Conservation (phyloP, 2,888 invertebrate genomes). For the Drosophila imparisetae region DNA sequence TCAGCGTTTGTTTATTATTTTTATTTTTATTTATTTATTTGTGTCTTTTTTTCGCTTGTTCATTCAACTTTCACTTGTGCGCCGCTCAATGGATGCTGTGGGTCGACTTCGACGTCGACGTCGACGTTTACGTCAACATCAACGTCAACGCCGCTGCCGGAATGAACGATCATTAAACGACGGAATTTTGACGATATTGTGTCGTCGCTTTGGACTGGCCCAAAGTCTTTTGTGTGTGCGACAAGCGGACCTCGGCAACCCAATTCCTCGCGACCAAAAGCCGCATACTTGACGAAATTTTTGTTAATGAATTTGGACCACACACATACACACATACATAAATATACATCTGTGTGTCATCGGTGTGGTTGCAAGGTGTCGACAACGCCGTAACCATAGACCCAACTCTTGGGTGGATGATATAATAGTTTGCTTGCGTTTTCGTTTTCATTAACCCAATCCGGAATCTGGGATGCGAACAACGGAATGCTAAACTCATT, state of each 20-base stretch:
- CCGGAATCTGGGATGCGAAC: conserved; percentile 49
- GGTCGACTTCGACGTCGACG: conserved; percentile 29
- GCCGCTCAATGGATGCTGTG: conserved; percentile 66
- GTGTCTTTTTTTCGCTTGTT: conserved; percentile 31
- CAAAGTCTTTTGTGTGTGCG: conserved; percentile 28
- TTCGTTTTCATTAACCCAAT: conserved; percentile 67
- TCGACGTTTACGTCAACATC: no score
- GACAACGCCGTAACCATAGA: conserved; percentile 18
- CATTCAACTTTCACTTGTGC: conserved; percentile 73
- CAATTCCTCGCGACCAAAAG: conserved; percentile 53
- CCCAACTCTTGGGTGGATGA: conserved; percentile 44
- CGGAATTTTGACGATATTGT: conserved; percentile 60
- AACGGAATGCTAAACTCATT: conserved; percentile 18
- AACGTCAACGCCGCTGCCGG: conserved; percentile 1
- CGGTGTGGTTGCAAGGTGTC: conserved; percentile 24
- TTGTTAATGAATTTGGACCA: conserved; percentile 79
- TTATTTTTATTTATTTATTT: conserved; percentile 42
- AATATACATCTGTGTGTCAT: not conserved
- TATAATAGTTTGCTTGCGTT: conserved; percentile 55
- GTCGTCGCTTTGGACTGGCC: conserved; percentile 25
- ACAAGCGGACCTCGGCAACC: conserved; percentile 46
- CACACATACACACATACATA: conserved; percentile 29
- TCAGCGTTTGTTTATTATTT: conserved; percentile 61
- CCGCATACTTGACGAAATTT: conserved; percentile 69
- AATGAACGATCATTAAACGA: conserved; percentile 70